Evolutionary conservation across 2,113 vertebrate genomes (phyloP).

Genomic region (Lophius piscatorius): DNA sequence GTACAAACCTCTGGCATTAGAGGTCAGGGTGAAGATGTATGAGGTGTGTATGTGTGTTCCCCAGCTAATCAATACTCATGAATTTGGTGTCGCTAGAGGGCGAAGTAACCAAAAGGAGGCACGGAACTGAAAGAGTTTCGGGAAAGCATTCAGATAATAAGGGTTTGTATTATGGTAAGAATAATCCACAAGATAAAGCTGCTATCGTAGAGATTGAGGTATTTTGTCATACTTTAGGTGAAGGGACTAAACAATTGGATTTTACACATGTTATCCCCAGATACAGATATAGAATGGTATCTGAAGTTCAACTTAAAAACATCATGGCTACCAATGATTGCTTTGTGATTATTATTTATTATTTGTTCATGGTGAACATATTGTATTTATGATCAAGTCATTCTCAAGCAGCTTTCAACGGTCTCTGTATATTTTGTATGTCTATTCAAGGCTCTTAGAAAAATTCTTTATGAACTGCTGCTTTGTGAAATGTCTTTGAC

Average conservation of each 20-base stretch:
- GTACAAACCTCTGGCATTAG: slow-evolving; percentile 59
- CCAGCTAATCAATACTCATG: slow-evolving; percentile 63
- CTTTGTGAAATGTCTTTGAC: slow-evolving; percentile 8
- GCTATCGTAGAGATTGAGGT: slow-evolving; percentile 4
- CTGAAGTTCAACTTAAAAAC: no score
- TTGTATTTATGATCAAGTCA: no score
- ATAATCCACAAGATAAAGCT: no score
- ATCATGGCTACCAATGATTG: no score
- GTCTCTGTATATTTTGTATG: no score
- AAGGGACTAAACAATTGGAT: slow-evolving; percentile 1
- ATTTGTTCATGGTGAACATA: no score
- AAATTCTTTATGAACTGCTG: no score
- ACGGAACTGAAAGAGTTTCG: slow-evolving; percentile 3
- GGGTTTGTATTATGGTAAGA: no score
- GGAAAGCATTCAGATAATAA: no score
- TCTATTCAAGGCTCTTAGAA: no score
- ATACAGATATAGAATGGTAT: background rate
- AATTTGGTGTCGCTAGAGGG: slow-evolving; percentile 35
- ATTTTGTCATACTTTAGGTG: background rate
- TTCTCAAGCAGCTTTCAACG: no score
- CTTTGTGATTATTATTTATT: background rate
- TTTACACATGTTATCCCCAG: slow-evolving; percentile 12
- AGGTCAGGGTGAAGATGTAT: slow-evolving; percentile 67
- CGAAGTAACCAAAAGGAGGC: slow-evolving; percentile 38
- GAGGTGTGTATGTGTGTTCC: slow-evolving; percentile 17